These are phyloP conservation scores for Thereva nobilitata DNA, from an alignment of 2,888 invertebrate species.

Conservation along the genomic window DNA sequence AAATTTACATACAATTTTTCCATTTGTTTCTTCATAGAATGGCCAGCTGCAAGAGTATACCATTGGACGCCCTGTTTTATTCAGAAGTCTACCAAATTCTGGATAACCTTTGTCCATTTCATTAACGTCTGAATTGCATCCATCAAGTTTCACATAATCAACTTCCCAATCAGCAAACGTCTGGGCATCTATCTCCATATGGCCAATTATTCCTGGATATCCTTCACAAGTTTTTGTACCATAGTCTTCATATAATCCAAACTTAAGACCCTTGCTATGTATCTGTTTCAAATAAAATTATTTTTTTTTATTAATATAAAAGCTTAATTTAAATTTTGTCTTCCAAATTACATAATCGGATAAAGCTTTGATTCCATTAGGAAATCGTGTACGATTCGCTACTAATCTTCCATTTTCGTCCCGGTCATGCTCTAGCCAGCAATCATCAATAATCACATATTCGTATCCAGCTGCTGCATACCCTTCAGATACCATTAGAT, in stretches of 20 bases:
- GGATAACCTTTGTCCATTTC: conserved; percentile 71
- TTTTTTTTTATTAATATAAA: neutral
- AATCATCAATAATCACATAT: conserved; percentile 75
- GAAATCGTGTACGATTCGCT: conserved; percentile 70
- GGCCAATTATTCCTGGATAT: conserved; percentile 71
- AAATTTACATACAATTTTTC: conserved; percentile 51
- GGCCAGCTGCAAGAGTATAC: conserved; percentile 84
- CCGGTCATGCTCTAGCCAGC: conserved; percentile 71
- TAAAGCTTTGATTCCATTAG: conserved; percentile 71
- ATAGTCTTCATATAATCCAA: conserved; percentile 80
- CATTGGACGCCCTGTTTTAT: conserved; percentile 75
- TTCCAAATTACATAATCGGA: conserved; percentile 68
- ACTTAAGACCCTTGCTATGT: conserved; percentile 70
- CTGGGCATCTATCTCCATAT: conserved; percentile 69
- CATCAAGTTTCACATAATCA: conserved; percentile 81
- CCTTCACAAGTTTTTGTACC: conserved; percentile 77
- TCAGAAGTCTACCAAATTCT: conserved; percentile 69
- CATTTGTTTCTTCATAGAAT: conserved; percentile 66
- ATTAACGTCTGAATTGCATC: conserved; percentile 69
- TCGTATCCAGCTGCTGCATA: conserved; percentile 73
- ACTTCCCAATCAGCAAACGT: conserved; percentile 79
- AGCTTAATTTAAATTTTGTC: neutral
- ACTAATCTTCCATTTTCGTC: conserved; percentile 65
- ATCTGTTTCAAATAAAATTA: conserved; percentile 59
- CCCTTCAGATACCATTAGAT: conserved; percentile 68